Evolutionary conservation across 2,888 invertebrate species (phyloP).

Genomic region (Gerosis bhagava): DNA sequence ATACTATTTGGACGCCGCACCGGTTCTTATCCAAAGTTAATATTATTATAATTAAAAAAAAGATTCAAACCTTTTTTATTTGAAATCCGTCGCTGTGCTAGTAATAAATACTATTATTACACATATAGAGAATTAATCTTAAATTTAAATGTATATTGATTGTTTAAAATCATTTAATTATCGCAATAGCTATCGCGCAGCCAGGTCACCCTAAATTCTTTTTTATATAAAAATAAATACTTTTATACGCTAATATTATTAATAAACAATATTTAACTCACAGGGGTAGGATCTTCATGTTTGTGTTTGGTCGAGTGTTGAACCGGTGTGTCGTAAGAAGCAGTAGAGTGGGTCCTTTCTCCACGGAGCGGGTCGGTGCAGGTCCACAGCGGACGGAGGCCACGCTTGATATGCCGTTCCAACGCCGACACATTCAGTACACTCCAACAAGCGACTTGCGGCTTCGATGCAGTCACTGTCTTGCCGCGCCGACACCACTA

Average conservation of each 20-base stretch:
- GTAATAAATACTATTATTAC: conserved; percentile 15
- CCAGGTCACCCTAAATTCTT: conserved; percentile 34
- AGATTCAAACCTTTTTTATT: too few species aligned
- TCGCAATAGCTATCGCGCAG: conserved; percentile 73
- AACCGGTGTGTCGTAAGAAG: conserved; percentile 47
- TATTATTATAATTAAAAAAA: too few species aligned
- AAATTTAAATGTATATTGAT: too few species aligned
- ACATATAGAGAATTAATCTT: too few species aligned
- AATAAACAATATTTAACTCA: conserved; percentile 47
- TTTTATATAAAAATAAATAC: not conserved
- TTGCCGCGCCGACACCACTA: conserved; percentile 45
- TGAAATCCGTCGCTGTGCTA: conserved; percentile 41
- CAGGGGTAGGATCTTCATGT: conserved; percentile 71
- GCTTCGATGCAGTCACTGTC: conserved; percentile 42
- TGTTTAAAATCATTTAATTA: conserved; percentile 30
- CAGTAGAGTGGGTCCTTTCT: conserved; percentile 61
- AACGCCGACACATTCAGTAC: conserved; percentile 51
- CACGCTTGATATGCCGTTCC: conserved; percentile 66
- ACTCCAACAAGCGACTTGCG: conserved; percentile 41
- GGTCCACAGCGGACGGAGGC: conserved; percentile 70
- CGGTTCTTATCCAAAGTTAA: too few species aligned
- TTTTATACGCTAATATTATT: conserved; percentile 25
- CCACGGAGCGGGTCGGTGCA: conserved; percentile 56
- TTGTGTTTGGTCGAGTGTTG: conserved; percentile 53
- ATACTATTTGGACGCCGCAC: conserved; percentile 27